Evolutionary conservation across 2,888 invertebrate genomes (phyloP).

Genomic region (Epinotia bilunana): DNA sequence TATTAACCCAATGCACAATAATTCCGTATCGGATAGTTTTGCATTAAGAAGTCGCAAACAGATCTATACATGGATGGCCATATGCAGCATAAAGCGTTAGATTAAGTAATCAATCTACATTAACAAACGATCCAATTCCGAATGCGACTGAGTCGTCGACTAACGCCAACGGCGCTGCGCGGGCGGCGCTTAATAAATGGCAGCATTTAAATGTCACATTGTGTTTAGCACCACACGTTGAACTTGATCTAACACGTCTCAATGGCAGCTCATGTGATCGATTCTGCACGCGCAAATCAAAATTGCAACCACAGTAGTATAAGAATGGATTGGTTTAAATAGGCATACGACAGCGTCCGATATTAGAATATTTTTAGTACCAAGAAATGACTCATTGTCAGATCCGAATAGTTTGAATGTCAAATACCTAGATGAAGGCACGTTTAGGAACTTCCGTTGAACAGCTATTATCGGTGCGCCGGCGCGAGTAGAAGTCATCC

Average conservation of each 20-base stretch:
- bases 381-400: conserved; percentile 23
- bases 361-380: conserved; percentile 12
- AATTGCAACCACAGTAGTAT: background rate
- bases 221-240: conserved; percentile 70
- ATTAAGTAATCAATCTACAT: conserved; percentile 40
- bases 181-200: conserved; percentile 66
- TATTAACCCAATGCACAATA: conserved; percentile 1
- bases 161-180: conserved; percentile 54
- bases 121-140: conserved; percentile 36
- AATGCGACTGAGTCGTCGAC: conserved; percentile 32
- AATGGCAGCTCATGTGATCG: conserved; percentile 49
- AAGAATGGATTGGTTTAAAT: background rate
- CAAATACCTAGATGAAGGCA: conserved; percentile 30
- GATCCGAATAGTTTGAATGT: conserved; percentile 33
- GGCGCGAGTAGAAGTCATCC: conserved; percentile 28
- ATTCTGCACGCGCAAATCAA: conserved; percentile 34
- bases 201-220: conserved; percentile 71
- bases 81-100: conserved; percentile 25
- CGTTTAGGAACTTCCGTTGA: conserved; percentile 34
- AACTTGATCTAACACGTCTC: conserved; percentile 70
- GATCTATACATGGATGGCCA: conserved; percentile 13
- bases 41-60: conserved; percentile 25
- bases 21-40: background rate
- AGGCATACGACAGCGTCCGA: conserved; percentile 7
- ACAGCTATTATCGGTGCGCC: conserved; percentile 21